These are phyloP conservation scores for Embidobia sp. DNA, from an alignment of 2,888 invertebrate species.

Conservation along the genomic window DNA sequence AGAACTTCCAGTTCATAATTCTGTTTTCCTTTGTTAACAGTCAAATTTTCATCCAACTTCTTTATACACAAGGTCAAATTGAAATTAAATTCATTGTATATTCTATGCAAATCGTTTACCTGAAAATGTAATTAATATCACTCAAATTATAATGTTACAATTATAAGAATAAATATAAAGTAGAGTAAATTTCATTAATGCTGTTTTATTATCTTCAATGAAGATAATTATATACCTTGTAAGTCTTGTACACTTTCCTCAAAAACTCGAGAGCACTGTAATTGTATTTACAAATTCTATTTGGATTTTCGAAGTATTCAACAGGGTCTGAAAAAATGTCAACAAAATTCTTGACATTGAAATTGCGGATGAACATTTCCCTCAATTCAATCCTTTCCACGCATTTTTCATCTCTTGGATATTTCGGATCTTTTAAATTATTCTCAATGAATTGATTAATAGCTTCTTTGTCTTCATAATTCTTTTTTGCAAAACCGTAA, in stretches of 20 bases:
- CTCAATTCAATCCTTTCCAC: slow-evolving; percentile 20
- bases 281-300: slow-evolving; percentile 5
- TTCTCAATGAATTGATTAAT: slow-evolving; percentile 23
- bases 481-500: slow-evolving; percentile 4
- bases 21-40: slow-evolving; percentile 58
- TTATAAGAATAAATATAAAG: background rate
- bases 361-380: slow-evolving; percentile 4
- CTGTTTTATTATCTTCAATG: background rate
- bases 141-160: background rate
- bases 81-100: slow-evolving; percentile 1
- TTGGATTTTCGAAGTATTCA: slow-evolving; percentile 23
- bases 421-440: slow-evolving; percentile 13
- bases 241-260: slow-evolving; percentile 5
- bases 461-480: slow-evolving; percentile 18
- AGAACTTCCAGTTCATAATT: slow-evolving; percentile 6
- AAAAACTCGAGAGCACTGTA: background rate
- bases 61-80: slow-evolving; percentile 70
- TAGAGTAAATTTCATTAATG: background rate
- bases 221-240: slow-evolving; percentile 2
- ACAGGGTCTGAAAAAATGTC: slow-evolving; percentile 10
- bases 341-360: slow-evolving; percentile 1
- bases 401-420: slow-evolving; percentile 15
- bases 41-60: slow-evolving; percentile 43
- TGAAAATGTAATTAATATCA: slow-evolving; percentile 7
- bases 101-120: slow-evolving; percentile 6